Percentiles rank a stretch among this genome's conserved stretches.
Conservation (phyloP, 2,113 vertebrate species). For the Brienomyrus brachyistius region DNA sequence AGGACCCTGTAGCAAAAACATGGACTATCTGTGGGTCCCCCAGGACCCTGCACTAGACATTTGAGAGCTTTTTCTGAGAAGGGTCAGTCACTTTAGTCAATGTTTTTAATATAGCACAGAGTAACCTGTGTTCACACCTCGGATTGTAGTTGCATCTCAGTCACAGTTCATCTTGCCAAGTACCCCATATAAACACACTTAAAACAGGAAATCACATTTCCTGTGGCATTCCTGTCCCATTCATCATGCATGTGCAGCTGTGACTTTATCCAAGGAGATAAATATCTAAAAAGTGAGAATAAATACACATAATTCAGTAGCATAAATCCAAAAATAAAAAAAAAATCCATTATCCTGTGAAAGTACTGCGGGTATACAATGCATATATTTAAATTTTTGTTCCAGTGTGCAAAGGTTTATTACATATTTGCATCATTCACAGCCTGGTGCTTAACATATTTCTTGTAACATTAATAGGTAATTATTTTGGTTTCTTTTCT, state of each 20-base stretch:
- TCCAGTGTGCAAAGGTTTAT: background rate
- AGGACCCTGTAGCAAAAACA: no score
- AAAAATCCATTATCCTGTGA: background rate
- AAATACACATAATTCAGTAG: no score
- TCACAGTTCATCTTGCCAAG: background rate
- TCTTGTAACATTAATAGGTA: background rate
- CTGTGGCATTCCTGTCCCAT: background rate
- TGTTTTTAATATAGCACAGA: background rate
- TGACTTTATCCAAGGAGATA: background rate
- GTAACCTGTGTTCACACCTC: background rate
- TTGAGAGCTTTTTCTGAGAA: background rate
- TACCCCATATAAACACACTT: background rate
- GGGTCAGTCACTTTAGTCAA: background rate
- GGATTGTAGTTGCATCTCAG: background rate
- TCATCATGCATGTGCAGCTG: background rate
- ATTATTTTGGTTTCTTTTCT: background rate
- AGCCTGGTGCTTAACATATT: background rate
- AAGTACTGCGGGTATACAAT: background rate
- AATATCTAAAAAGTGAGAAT: background rate
- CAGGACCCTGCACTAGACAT: background rate
- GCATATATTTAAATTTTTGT: background rate
- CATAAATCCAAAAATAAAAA: no score
- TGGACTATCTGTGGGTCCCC: no score
- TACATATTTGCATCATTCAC: background rate
- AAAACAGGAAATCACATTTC: background rate